These are phyloP conservation scores for Calephelis perditalis DNA, from an alignment of 2,888 invertebrate species.

Conservation along the genomic window DNA sequence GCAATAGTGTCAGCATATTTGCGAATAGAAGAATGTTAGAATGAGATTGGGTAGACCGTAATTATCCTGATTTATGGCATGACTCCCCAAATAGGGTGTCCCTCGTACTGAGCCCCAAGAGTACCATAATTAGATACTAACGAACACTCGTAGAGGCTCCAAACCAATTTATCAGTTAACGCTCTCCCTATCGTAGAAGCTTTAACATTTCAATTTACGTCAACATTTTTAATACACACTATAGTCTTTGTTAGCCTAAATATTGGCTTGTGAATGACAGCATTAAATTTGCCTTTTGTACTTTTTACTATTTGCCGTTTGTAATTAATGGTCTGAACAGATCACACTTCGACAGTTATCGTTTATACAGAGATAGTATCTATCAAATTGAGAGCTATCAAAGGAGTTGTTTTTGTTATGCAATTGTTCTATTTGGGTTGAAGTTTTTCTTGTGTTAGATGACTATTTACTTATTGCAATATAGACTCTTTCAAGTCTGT, in stretches of 20 bases:
- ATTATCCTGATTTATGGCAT: slow-evolving; percentile 5
- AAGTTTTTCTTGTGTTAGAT: too few species aligned
- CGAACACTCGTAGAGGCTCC: slow-evolving; percentile 4
- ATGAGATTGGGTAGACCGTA: slow-evolving; percentile 7
- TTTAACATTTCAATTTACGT: slow-evolving; percentile 7
- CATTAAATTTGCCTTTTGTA: too few species aligned
- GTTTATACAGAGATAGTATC: too few species aligned
- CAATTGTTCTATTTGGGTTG: too few species aligned
- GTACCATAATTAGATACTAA: slow-evolving; percentile 18
- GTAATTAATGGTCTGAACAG: too few species aligned
- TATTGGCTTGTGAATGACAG: too few species aligned
- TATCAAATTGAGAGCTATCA: too few species aligned
- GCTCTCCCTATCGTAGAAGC: slow-evolving; percentile 1
- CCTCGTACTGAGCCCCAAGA: slow-evolving; percentile 12
- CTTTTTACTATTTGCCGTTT: too few species aligned
- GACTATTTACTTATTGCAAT: too few species aligned
- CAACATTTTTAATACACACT: neutral
- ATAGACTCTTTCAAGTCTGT: too few species aligned
- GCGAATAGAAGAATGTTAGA: neutral
- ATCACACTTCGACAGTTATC: too few species aligned
- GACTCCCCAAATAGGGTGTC: slow-evolving; percentile 2
- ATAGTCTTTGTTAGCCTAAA: neutral
- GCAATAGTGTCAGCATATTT: neutral
- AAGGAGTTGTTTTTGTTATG: too few species aligned
- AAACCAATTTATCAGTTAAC: slow-evolving; percentile 9